Evolutionary conservation across 2,113 vertebrate species (phyloP), one percentile per base, ranked within the genome.

Genomic region (Donacobius atricapilla): DNA sequence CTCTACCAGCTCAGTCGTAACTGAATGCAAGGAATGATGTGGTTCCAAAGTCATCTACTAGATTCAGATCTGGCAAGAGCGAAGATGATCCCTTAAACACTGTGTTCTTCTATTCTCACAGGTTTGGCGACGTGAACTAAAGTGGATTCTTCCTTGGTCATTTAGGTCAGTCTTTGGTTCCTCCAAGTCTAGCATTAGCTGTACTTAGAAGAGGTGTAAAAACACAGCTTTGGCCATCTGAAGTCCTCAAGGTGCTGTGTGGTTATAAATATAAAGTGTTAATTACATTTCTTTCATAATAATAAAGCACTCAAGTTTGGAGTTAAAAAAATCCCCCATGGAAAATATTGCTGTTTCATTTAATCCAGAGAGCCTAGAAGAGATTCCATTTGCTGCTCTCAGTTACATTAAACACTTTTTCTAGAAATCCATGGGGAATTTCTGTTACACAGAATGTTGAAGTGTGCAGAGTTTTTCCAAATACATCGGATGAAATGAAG

Each of bases 301-400:
- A 82, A 69, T 69, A 89, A 85, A 90, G 3, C 17, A 28, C 35
- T 93, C 44, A 58, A 61, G 8, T 85, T 78, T 94, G 64, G 20
- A 90, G 81, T 83, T 80, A 4, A 82, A 91, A 91, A 94, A 78
- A 77, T 77, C 8, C 82, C 87, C 71, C 17, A 47, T 22, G 71
- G 94, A 63, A 90, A 94, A 90, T 58, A 40, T 28, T 51, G 33
- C 51, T 88, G 20, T 88, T 96, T 83, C 71, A 63, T 86, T 93
- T 90, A 93, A 93, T 44, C 39, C 39, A 88, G 58, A 70, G 12
- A 70, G 50, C 66, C 78, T 83, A 28, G 33, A 95, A 84, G 66
- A 95, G 42, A 75, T 64, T 93, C 40, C 22, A 70, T 88, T 90
- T 87, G 23, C 45, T 79, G 16, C 21, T 91, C 47, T 89, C 50